Evolutionary conservation across 2,113 vertebrate species (phyloP).

Genomic region (Crotalus helleri): DNA sequence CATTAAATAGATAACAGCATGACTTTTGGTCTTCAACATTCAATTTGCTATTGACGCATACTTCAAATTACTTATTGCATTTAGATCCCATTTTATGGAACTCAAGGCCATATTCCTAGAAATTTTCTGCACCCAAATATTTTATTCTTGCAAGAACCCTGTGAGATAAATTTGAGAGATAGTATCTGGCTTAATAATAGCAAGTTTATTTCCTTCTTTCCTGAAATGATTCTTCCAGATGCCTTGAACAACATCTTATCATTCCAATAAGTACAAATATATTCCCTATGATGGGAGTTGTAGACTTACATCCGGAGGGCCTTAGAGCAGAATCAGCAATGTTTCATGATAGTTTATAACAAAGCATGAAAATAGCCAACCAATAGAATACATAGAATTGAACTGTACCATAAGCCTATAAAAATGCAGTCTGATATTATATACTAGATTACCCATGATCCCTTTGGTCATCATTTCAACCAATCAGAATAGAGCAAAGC

Average conservation of each 20-base stretch:
- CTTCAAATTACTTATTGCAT: neutral
- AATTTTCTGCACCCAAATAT: neutral
- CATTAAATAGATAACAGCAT: neutral
- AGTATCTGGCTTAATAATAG: neutral
- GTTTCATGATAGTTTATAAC: neutral
- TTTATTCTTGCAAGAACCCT: neutral
- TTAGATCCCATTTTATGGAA: neutral
- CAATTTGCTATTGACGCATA: neutral
- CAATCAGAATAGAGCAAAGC: too few species aligned
- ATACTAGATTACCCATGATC: neutral
- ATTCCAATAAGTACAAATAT: neutral
- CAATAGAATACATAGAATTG: neutral
- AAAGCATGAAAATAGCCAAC: neutral
- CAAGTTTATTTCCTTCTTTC: neutral
- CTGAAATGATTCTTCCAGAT: neutral
- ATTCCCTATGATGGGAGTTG: neutral
- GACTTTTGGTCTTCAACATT: neutral
- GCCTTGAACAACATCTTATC: neutral
- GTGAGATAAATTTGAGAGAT: neutral
- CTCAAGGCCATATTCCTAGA: neutral
- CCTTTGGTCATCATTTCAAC: neutral
- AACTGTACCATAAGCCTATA: neutral
- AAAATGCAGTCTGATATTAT: neutral
- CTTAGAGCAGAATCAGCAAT: neutral
- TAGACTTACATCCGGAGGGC: neutral